Percentiles rank a stretch among this genome's conserved stretches.
Conservation (phyloP, 2,888 invertebrate species). For the Portevinia maculata region DNA sequence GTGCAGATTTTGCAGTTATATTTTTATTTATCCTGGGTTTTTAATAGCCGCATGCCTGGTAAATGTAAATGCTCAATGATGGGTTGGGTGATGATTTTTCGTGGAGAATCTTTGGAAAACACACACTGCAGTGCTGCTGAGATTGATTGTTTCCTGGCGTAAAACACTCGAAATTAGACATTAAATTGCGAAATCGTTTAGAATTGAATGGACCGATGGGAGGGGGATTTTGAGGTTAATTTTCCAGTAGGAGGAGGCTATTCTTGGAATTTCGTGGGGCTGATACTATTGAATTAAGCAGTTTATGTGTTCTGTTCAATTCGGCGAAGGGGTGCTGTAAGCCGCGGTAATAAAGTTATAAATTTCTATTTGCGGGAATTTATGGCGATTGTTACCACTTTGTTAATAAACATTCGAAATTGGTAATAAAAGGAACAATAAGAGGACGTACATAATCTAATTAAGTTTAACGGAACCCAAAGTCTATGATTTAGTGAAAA, state of each 20-base stretch:
- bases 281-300: neutral
- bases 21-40: slow-evolving; percentile 26
- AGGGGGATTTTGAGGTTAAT: slow-evolving; percentile 3
- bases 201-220: slow-evolving; percentile 6
- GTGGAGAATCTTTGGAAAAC: slow-evolving; percentile 36
- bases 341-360: neutral
- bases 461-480: no score
- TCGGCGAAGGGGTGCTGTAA: neutral
- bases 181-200: slow-evolving; percentile 60
- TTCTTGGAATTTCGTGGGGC: slow-evolving; percentile 20
- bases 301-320: neutral
- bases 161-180: slow-evolving; percentile 51
- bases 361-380: no score
- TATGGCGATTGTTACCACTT: no score
- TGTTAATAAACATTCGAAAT: no score
- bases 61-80: slow-evolving; percentile 41
- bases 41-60: slow-evolving; percentile 21
- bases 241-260: slow-evolving; percentile 4
- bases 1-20: slow-evolving; percentile 44
- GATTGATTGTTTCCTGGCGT: slow-evolving; percentile 68
- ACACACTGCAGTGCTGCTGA: neutral
- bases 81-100: slow-evolving; percentile 31
- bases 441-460: no score
- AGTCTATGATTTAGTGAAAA: no score
- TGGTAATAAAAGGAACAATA: no score